Evolutionary conservation across 2,113 vertebrate species (phyloP).

Genomic region (Psephotus haematonotus): DNA sequence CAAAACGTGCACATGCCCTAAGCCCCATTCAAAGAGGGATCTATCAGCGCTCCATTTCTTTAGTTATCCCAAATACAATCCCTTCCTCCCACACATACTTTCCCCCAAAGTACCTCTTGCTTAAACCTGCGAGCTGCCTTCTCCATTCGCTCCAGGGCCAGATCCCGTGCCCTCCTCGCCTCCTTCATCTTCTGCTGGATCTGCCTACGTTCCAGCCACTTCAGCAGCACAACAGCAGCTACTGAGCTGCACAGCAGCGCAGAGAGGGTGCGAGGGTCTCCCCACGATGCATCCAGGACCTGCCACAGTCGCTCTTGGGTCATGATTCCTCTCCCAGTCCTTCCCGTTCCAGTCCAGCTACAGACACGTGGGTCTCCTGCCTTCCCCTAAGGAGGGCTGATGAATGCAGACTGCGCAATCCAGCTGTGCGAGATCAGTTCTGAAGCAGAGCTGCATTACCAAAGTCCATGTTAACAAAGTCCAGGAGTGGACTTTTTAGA

Average conservation of each 20-base stretch:
- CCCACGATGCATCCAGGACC: background rate
- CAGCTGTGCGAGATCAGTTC: background rate
- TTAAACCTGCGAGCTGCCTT: background rate
- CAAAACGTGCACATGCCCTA: accelerated
- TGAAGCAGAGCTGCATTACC: background rate
- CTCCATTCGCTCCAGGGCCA: conserved; percentile 47
- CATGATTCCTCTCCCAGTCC: background rate
- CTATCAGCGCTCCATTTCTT: background rate
- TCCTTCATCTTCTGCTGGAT: conserved; percentile 50
- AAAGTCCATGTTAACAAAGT: background rate
- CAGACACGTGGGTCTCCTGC: background rate
- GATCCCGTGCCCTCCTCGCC: background rate
- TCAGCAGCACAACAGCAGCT: background rate
- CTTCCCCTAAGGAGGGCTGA: background rate
- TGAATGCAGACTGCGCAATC: accelerated
- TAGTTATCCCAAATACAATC: background rate
- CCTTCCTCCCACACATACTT: background rate
- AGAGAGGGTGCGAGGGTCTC: background rate
- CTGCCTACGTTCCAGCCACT: background rate
- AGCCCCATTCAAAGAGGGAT: background rate
- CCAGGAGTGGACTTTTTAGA: background rate
- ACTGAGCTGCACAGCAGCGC: conserved; percentile 39
- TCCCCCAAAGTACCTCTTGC: conserved; percentile 17
- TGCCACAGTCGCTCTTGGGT: background rate
- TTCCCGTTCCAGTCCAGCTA: background rate